These are phyloP conservation scores for Drosophila lacertosa DNA, from an alignment of 1,140 invertebrate species.

Conservation along the genomic window DNA sequence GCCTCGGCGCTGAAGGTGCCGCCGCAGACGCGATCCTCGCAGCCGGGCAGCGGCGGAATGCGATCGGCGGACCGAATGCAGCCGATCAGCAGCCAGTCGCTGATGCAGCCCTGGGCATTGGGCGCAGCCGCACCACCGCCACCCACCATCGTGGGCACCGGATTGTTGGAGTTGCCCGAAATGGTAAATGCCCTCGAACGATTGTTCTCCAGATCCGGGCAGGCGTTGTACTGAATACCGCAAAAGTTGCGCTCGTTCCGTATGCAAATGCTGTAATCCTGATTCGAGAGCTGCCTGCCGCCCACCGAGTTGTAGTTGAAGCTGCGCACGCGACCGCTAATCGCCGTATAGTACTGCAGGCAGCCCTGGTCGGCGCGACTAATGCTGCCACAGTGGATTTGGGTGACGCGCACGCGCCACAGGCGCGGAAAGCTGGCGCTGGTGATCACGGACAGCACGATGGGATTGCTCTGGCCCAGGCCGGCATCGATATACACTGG, in stretches of 20 bases:
- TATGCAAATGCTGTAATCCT: conserved; percentile 94
- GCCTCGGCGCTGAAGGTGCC: conserved; percentile 85
- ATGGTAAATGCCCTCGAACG: conserved; percentile 88
- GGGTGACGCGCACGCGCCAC: conserved; percentile 92
- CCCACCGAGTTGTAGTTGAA: conserved; percentile 92
- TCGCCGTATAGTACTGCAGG: conserved; percentile 91
- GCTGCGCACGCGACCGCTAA: conserved; percentile 91
- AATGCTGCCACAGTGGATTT: conserved; percentile 90
- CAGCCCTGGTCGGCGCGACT: conserved; percentile 92
- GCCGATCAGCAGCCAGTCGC: conserved; percentile 91
- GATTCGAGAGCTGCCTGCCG: conserved; percentile 93
- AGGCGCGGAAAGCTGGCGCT: conserved; percentile 90
- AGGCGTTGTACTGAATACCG: conserved; percentile 92
- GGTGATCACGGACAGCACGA: conserved; percentile 91
- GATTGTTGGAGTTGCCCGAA: conserved; percentile 89
- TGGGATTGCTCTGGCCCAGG: conserved; percentile 88
- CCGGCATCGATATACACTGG: conserved; percentile 94
- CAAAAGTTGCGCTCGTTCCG: conserved; percentile 94
- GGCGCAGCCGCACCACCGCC: conserved; percentile 84
- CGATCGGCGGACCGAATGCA: conserved; percentile 86
- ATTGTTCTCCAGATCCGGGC: conserved; percentile 87
- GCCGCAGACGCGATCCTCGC: conserved; percentile 85
- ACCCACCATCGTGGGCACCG: conserved; percentile 88
- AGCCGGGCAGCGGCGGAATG: conserved; percentile 77
- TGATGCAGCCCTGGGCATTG: conserved; percentile 86